These are phyloP conservation scores for Diplodus sargus DNA, from an alignment of 2,797 vertebrate species.

Conservation along the genomic window DNA sequence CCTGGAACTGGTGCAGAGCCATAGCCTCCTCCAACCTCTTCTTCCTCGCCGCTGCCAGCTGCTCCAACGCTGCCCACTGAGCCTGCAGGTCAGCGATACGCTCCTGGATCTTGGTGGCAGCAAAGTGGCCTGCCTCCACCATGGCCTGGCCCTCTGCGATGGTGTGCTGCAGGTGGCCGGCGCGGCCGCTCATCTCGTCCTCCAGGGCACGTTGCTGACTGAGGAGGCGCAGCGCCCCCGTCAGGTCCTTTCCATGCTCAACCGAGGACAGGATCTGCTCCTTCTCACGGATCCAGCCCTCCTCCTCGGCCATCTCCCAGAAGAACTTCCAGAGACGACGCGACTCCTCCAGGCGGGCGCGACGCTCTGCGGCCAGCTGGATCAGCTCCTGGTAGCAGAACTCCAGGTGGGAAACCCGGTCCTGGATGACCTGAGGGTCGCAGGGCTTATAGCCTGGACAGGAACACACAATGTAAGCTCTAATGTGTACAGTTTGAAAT, in stretches of 20 bases:
- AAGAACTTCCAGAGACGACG: slow-evolving; percentile 96
- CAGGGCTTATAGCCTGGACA: slow-evolving; percentile 92
- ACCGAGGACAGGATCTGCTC: slow-evolving; percentile 95
- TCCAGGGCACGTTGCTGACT: slow-evolving; percentile 95
- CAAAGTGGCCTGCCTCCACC: slow-evolving; percentile 92
- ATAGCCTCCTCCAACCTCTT: slow-evolving; percentile 88
- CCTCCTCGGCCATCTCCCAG: slow-evolving; percentile 97
- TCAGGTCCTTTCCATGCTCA: slow-evolving; percentile 93
- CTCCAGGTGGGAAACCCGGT: slow-evolving; percentile 93
- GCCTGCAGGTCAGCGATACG: slow-evolving; percentile 84
- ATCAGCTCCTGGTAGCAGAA: slow-evolving; percentile 95
- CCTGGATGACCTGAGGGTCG: slow-evolving; percentile 93
- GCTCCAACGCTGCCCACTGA: slow-evolving; percentile 92
- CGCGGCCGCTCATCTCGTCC: slow-evolving; percentile 94
- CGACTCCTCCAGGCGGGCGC: slow-evolving; percentile 91
- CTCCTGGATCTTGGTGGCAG: slow-evolving; percentile 92
- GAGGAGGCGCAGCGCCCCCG: slow-evolving; percentile 91
- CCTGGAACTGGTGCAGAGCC: slow-evolving; percentile 92
- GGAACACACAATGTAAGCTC: not conserved
- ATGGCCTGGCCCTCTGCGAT: slow-evolving; percentile 93
- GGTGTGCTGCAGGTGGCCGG: slow-evolving; percentile 91
- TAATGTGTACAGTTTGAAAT: not conserved
- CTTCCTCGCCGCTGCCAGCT: slow-evolving; percentile 88
- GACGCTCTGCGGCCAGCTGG: slow-evolving; percentile 90
- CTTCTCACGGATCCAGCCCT: slow-evolving; percentile 97